Conservation (phyloP, 2,113 vertebrate genomes). For the Hemichromis elongatus region DNA sequence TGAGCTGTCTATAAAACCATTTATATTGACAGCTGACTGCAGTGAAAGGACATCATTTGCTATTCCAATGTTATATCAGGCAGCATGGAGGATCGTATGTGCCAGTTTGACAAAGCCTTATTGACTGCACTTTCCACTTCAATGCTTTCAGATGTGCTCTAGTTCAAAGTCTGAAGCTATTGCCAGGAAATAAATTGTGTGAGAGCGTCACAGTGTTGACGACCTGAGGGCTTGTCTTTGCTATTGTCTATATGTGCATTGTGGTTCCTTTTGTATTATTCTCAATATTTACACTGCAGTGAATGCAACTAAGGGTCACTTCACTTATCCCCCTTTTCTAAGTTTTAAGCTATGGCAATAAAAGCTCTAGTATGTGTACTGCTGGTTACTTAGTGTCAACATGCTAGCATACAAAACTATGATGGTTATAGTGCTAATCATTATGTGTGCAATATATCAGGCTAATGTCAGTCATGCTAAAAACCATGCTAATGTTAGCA, state of each 20-base stretch:
- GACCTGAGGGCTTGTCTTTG: not conserved
- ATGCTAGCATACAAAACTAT: not conserved
- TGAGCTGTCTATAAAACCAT: constrained; percentile 4
- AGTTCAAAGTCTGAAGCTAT: constrained; percentile 41
- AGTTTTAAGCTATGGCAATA: not conserved
- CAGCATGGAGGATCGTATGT: constrained; percentile 38
- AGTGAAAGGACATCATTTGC: constrained; percentile 26
- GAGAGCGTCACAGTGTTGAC: not conserved
- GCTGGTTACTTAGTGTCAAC: not conserved
- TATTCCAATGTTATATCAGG: constrained; percentile 32
- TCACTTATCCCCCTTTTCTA: not conserved
- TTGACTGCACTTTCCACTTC: constrained; percentile 45
- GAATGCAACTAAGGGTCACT: not conserved
- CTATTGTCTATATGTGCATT: constrained; percentile 2
- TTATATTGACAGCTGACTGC: constrained; percentile 22
- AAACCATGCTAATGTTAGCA: not conserved
- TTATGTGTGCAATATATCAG: not conserved
- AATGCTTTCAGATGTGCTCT: constrained; percentile 37
- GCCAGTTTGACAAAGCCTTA: constrained; percentile 43
- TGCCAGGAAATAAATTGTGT: constrained; percentile 47
- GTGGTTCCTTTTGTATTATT: not conserved
- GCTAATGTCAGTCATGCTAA: not conserved
- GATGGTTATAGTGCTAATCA: not conserved
- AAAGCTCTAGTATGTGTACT: not conserved
- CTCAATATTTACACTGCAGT: not conserved